Percentiles rank a stretch among this genome's conserved stretches.
Conservation (phyloP, 2,113 vertebrate species). For the Stomatorhinus ivindoensis region DNA sequence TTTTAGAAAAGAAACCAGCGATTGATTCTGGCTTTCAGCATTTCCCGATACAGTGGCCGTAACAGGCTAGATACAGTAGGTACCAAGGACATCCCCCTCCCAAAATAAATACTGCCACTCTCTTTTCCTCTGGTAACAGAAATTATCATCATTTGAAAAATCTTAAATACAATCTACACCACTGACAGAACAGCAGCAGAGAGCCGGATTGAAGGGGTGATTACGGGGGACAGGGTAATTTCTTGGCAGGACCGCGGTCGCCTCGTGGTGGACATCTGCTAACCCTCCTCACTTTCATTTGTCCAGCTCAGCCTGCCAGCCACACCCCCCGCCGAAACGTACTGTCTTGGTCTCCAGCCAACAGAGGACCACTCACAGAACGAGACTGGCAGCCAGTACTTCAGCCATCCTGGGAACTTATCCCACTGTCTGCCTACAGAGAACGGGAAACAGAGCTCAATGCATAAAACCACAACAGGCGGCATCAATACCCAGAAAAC, state of each 20-base stretch:
- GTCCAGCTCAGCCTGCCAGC: not conserved
- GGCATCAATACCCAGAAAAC: not conserved
- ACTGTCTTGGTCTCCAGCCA: not conserved
- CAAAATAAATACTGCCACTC: not conserved
- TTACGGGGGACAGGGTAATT: not conserved
- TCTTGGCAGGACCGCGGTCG: not conserved
- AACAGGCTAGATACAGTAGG: not conserved
- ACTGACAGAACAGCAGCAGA: not conserved
- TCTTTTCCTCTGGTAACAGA: not conserved
- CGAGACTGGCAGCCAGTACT: not conserved
- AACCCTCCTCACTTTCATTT: not conserved
- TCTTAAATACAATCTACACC: not conserved
- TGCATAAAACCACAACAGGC: not conserved
- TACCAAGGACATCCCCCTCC: not conserved
- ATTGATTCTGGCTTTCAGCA: not conserved
- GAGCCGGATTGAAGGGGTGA: not conserved
- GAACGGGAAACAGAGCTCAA: not conserved
- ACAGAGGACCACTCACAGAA: not conserved
- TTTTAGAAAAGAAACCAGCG: not conserved
- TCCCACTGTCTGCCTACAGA: not conserved
- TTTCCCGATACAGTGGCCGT: not conserved
- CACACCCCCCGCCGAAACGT: not conserved
- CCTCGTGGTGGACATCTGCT: constrained; percentile 2
- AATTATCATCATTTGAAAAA: not conserved
- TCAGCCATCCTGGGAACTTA: constrained; percentile 4